Base-by-base conservation (phyloP, 2,113 vertebrate species). In the Ochotona princeps region DNA sequence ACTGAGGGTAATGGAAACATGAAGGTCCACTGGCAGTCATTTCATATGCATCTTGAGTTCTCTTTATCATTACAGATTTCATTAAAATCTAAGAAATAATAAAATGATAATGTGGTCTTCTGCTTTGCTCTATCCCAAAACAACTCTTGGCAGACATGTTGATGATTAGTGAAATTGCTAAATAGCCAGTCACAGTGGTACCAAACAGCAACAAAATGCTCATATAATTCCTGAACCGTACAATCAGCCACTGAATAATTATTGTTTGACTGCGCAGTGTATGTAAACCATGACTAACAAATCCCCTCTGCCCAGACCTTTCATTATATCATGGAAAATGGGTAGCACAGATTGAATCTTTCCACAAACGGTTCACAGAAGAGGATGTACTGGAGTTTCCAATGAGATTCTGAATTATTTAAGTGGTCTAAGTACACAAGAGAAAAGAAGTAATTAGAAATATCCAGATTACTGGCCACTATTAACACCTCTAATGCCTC, bases 371-470 rank as follows among this genome's bases (percentile, higher is more conserved):
- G 28, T 26, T 69, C 90, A 60, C 61, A 61, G 87, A 14, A 57
- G 86, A 95, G 35, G 54, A 83, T 49, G 35, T 70, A 7, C 44
- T 78, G n/a, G 57, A 44, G 57, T 82, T 44, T 73, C 75, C 65
- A 0, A 28, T 47, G 79, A 21, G 65, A 72, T 57, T 69, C 47
- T 38, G 47, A 69, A 76, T 91, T 32, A 88, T 86, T 90, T 67
- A 66, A 75, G 83, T 49, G 17, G 65, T 44, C 74, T 94, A 88
- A 90, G 28, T 51, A 54, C 35, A 89, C 80, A 75, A 63, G 35
- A 74, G 73, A 80, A 72, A 69, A 54, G 32, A 51, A 38, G 51
- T 87, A 74, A 89, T 94, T 75, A 94, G 66, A 88, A 80, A 78
- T 12, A 65, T 63, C 26, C 61, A 79, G 83, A 63, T 65, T 17